Evolutionary conservation across 2,797 vertebrate species (phyloP).

Genomic region (Lithobates sylvaticus): DNA sequence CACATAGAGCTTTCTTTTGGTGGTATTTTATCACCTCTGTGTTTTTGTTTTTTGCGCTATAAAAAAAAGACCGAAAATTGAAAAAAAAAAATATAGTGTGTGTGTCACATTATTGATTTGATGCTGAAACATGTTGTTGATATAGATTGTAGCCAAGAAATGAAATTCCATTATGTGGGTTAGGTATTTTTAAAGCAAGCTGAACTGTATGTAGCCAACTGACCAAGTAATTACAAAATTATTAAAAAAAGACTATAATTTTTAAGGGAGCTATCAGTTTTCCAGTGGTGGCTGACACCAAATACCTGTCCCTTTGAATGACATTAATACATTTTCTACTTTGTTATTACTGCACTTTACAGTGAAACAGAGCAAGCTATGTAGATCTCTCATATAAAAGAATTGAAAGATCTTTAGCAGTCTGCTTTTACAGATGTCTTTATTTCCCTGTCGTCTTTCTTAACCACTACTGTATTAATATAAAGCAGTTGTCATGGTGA

Average conservation of each 20-base stretch:
- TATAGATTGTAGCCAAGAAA: no score
- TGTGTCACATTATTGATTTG: no score
- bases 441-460: background rate
- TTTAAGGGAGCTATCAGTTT: background rate
- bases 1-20: no score
- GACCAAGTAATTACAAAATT: constrained; percentile 4
- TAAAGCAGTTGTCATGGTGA: constrained; percentile 45
- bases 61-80: no score
- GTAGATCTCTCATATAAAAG: background rate
- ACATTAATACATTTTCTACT: constrained; percentile 3
- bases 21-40: no score
- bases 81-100: no score
- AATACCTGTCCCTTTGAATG: background rate
- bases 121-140: no score
- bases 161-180: no score
- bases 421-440: background rate
- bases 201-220: background rate
- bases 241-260: constrained; percentile 4
- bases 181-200: background rate
- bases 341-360: background rate
- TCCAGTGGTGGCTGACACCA: background rate
- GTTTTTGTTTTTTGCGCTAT: no score
- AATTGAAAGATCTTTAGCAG: background rate
- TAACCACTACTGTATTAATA: constrained; percentile 14
- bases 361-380: background rate